These are phyloP conservation scores for Eriocheir sinensis DNA, from an alignment of 1,140 invertebrate species.

Conservation along the genomic window DNA sequence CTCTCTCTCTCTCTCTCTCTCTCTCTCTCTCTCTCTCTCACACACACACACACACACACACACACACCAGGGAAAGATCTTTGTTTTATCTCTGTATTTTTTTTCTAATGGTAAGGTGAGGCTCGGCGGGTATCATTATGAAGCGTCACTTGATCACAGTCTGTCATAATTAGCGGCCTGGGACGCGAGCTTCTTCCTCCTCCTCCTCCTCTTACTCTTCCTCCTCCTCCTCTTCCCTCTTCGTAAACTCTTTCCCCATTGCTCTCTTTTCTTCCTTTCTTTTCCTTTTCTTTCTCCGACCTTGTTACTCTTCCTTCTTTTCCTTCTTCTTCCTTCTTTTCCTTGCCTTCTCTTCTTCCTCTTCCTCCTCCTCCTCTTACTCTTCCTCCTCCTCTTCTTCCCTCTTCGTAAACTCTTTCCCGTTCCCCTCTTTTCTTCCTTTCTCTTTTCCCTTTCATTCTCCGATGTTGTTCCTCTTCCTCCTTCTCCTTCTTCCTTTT, in stretches of 20 bases:
- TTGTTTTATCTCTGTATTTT: not conserved
- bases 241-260: too few relatives aligned
- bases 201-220: not conserved
- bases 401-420: not conserved
- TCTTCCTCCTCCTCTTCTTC: not conserved
- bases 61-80: not conserved
- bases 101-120: conserved; percentile 60
- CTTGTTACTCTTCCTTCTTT: too few relatives aligned
- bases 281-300: not conserved
- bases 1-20: too few relatives aligned
- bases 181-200: conserved; percentile 10
- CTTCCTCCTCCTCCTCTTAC: not conserved
- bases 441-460: not conserved
- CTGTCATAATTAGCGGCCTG: conserved; percentile 70
- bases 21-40: too few relatives aligned
- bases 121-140: conserved; percentile 62
- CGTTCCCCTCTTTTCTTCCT: not conserved
- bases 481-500: not conserved
- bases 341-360: not conserved
- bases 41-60: conserved; percentile 42
- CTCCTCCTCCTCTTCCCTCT: not conserved
- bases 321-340: not conserved
- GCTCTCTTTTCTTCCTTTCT: not conserved
- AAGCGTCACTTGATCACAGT: conserved; percentile 35
- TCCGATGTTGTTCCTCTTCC: not conserved